Evolutionary conservation across 2,888 invertebrate genomes (phyloP).

Genomic region (Zelleria hepariella): DNA sequence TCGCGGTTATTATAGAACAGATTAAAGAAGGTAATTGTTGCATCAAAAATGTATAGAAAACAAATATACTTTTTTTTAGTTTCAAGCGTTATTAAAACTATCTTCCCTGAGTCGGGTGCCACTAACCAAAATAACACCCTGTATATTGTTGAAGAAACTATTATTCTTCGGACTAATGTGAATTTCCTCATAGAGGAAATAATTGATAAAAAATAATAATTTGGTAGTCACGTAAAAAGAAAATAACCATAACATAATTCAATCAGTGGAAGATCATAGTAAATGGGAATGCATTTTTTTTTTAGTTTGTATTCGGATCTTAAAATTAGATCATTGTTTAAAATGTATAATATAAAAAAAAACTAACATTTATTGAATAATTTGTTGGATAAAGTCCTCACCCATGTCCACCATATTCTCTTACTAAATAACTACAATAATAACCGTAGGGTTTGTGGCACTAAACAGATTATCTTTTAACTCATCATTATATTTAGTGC

Average conservation of each 20-base stretch:
- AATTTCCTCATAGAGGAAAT: slow-evolving; percentile 3
- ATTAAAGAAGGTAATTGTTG: too few species aligned
- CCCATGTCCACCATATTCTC: slow-evolving; percentile 13
- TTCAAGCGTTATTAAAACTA: too few species aligned
- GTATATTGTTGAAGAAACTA: too few species aligned
- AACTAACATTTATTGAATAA: slow-evolving; percentile 38
- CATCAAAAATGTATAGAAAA: too few species aligned
- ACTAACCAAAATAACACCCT: too few species aligned
- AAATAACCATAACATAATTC: not conserved
- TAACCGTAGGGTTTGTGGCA: slow-evolving; percentile 27
- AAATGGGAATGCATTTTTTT: slow-evolving; percentile 55
- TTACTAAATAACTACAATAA: slow-evolving; percentile 28
- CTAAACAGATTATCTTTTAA: slow-evolving; percentile 23
- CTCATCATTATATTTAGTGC: slow-evolving; percentile 23
- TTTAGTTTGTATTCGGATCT: slow-evolving; percentile 33
- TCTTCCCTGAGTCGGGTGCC: too few species aligned
- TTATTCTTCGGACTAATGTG: not conserved
- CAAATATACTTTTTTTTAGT: too few species aligned
- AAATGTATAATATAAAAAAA: slow-evolving; percentile 48
- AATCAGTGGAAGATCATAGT: slow-evolving; percentile 37
- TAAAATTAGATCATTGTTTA: slow-evolving; percentile 27
- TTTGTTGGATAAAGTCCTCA: slow-evolving; percentile 9
- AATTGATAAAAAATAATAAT: not conserved
- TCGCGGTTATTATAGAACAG: too few species aligned
- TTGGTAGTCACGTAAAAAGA: not conserved